Evolutionary conservation across 2,113 vertebrate species (phyloP), one percentile per base, ranked within the genome.

Genomic region (Peucedramus taeniatus): DNA sequence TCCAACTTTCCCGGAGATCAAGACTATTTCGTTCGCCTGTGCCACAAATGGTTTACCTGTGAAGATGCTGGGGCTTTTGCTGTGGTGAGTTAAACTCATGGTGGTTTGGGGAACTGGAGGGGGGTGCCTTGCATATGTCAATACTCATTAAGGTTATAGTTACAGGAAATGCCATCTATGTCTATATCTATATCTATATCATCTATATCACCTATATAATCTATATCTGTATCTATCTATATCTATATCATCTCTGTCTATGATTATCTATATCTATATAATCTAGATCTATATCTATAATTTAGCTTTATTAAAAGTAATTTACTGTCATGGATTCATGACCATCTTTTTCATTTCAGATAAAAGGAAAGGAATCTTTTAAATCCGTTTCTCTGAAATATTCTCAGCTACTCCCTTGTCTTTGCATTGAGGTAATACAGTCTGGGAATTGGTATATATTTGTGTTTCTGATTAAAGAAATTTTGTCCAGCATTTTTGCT

Each of bases 351-450:
- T 75, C 79, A 79, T 98, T 98, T 66, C 97, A 99, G 99, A 97
- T 99, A 86, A 98, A 97, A 95, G 98, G 97, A 47, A 98, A 98
- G 47, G 97, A 98, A 65, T 31, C 96, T 11, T 31, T 95, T 11
- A 98, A 98, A 95, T 97, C 96, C 0, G 85, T 87, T 57, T 97
- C 95, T 44, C 94, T 99, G 65, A 90, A 60, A 3, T 99, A 98
- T 91, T 79, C 97, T 37, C 96, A 97, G 92, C 97, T 98, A 37
- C 81, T 99, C 35, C 98, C 99, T 42, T 99, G 99, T 88, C 98
- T 99, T 45, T 99, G 99, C 87, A 98, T 99, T 53, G 99, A 99
- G 98, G 99, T 99, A 98, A 97, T 56, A 24, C 23, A 66, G 30
- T 56, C 42, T 92, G 49, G 15, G 84, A 45, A 84, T 71, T 83